These are phyloP conservation scores for Erythrocercus mccallii DNA, from an alignment of 2,113 vertebrate genomes.

Conservation along the genomic window DNA sequence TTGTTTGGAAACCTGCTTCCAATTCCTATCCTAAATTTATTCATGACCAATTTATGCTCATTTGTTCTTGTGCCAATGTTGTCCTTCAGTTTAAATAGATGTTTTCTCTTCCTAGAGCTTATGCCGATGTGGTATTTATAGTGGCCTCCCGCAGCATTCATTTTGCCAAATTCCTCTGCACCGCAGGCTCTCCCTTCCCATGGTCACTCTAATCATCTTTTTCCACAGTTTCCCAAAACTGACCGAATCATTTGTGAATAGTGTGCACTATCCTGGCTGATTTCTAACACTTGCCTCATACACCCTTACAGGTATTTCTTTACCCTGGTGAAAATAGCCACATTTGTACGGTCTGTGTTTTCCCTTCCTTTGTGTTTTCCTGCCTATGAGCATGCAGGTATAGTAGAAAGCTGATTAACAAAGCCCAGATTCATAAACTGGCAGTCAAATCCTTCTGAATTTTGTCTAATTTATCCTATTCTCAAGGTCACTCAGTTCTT, in stretches of 20 bases:
- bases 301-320: fast-evolving
- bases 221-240: not conserved
- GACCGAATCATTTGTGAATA: not conserved
- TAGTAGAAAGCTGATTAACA: not conserved
- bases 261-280: not conserved
- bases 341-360: not conserved
- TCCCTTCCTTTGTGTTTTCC: not conserved
- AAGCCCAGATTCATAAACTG: not conserved
- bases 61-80: constrained; percentile 46
- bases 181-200: not conserved
- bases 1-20: constrained; percentile 43
- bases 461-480: not conserved
- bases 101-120: constrained; percentile 17
- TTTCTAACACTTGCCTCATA: not conserved
- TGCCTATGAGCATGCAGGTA: not conserved
- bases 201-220: not conserved
- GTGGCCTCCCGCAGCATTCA: not conserved
- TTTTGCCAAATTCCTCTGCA: not conserved
- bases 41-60: constrained; percentile 46
- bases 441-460: not conserved
- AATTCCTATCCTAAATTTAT: constrained; percentile 44
- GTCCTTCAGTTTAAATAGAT: constrained; percentile 35
- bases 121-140: not conserved
- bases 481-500: constrained; percentile 13
- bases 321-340: not conserved